A percentile compares a stretch with the other conserved stretches of the same genome.
Evolutionary conservation across 2,888 invertebrate species (phyloP).

Genomic region (Cistogaster globosa): DNA sequence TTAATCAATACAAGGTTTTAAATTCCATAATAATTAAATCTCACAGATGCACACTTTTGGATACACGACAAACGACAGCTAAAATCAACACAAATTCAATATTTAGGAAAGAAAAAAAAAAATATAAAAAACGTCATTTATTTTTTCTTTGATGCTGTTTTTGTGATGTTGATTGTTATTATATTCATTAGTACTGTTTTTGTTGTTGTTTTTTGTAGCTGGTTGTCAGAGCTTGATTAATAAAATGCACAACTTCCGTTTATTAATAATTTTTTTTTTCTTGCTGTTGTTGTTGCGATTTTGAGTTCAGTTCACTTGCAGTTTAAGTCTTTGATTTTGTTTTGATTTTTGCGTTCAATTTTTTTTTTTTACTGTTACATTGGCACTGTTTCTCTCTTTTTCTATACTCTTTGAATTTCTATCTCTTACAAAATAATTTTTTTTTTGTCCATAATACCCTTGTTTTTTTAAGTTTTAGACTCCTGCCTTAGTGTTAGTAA

Average conservation of each 20-base stretch:
- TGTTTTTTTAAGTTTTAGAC: constrained; percentile 31
- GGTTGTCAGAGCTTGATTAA: constrained; percentile 77
- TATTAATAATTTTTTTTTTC: constrained; percentile 76
- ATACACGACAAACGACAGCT: constrained; percentile 29
- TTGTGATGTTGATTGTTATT: constrained; percentile 54
- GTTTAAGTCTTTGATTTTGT: constrained; percentile 67
- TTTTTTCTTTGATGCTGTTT: constrained; percentile 37
- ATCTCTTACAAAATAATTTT: constrained; percentile 34
- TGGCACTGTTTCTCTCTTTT: constrained; percentile 20
- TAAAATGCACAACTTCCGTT: constrained; percentile 82
- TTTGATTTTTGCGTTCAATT: constrained; percentile 62
- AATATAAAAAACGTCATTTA: constrained; percentile 66
- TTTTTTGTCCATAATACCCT: constrained; percentile 32
- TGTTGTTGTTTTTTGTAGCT: constrained; percentile 40
- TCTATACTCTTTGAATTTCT: constrained; percentile 39
- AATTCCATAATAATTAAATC: constrained; percentile 37
- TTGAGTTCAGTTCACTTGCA: constrained; percentile 57
- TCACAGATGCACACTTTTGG: constrained; percentile 64
- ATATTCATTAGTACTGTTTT: constrained; percentile 41
- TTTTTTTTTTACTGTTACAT: constrained; percentile 49
- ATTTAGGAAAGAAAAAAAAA: neutral
- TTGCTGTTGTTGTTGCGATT: constrained; percentile 40
- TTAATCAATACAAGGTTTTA: constrained; percentile 55
- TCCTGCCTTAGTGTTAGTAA: constrained; percentile 55
- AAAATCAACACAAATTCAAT: constrained; percentile 47